These are phyloP conservation scores for Drosophila serrata DNA, from an alignment of 1,140 invertebrate species.

Conservation along the genomic window DNA sequence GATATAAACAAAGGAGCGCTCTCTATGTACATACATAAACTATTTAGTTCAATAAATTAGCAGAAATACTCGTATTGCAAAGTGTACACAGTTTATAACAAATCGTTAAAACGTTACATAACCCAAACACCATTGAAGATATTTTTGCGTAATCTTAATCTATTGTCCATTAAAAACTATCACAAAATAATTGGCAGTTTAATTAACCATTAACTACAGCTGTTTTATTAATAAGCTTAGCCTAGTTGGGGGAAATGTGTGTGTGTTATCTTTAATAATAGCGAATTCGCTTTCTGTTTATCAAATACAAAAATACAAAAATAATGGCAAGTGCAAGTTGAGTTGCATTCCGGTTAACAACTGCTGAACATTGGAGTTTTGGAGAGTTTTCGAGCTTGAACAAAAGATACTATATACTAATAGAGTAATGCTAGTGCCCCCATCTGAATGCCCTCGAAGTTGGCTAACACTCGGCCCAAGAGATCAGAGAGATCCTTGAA, in stretches of 20 bases:
- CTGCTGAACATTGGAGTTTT: constrained; percentile 20
- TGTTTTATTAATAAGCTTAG: constrained; percentile 41
- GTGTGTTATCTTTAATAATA: constrained; percentile 44
- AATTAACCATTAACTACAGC: constrained; percentile 63
- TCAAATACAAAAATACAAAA: constrained; percentile 70
- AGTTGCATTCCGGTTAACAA: constrained; percentile 33
- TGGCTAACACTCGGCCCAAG: constrained; percentile 44
- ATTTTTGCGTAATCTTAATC: constrained; percentile 51
- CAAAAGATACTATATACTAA: constrained; percentile 11
- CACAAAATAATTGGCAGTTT: constrained; percentile 84
- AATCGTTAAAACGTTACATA: constrained; percentile 64
- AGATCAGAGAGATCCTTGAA: constrained; percentile 56
- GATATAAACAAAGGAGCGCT: constrained; percentile 49
- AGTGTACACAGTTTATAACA: constrained; percentile 71
- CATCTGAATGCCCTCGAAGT: constrained; percentile 41
- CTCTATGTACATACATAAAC: constrained; percentile 53
- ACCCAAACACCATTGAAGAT: constrained; percentile 76
- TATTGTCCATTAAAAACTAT: constrained; percentile 75
- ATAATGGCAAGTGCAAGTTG: constrained; percentile 78
- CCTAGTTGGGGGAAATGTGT: constrained; percentile 43
- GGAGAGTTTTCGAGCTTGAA: constrained; percentile 6
- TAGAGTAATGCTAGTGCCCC: constrained; percentile 25
- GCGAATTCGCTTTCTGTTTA: constrained; percentile 44
- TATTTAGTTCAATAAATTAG: constrained; percentile 77
- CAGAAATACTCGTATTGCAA: constrained; percentile 74